Percentiles rank a stretch among this genome's conserved stretches.
Conservation (phyloP, 2,113 vertebrate species). For the Semnornis frantzii region DNA sequence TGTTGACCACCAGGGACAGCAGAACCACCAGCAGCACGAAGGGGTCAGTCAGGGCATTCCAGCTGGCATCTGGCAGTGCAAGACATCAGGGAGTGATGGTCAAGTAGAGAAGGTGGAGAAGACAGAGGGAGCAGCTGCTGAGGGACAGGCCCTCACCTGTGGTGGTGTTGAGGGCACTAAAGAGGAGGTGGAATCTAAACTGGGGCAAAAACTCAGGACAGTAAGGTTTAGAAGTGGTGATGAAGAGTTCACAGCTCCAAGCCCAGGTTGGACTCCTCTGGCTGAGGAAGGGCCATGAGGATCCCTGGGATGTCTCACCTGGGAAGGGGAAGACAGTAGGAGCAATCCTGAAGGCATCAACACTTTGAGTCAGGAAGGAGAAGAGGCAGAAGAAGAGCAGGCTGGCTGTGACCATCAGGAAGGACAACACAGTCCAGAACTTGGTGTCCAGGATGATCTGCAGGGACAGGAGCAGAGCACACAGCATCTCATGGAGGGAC, state of each 20-base stretch:
- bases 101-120: too few relatives aligned
- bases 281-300: not conserved
- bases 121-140: not conserved
- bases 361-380: conserved; percentile 77
- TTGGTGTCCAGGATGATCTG: conserved; percentile 82
- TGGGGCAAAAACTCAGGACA: not conserved
- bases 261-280: not conserved
- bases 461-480: not conserved
- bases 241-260: not conserved
- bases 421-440: conserved; percentile 82
- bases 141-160: not conserved
- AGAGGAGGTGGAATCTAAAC: not conserved
- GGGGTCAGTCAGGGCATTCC: conserved; percentile 74
- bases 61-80: conserved; percentile 75
- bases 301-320: conserved; percentile 70
- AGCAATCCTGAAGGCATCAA: conserved; percentile 57
- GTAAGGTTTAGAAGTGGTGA: not conserved
- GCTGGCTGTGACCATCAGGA: conserved; percentile 72
- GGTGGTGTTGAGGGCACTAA: not conserved
- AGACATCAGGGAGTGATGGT: not conserved
- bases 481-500: not conserved
- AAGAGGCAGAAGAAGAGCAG: conserved; percentile 76
- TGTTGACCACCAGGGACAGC: conserved; percentile 77
- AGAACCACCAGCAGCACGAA: conserved; percentile 81
- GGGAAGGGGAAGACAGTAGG: conserved; percentile 82